phyloP scores from a whole-genome alignment of 2,797 vertebrate species.

The Poliocrania exsul region DNA sequence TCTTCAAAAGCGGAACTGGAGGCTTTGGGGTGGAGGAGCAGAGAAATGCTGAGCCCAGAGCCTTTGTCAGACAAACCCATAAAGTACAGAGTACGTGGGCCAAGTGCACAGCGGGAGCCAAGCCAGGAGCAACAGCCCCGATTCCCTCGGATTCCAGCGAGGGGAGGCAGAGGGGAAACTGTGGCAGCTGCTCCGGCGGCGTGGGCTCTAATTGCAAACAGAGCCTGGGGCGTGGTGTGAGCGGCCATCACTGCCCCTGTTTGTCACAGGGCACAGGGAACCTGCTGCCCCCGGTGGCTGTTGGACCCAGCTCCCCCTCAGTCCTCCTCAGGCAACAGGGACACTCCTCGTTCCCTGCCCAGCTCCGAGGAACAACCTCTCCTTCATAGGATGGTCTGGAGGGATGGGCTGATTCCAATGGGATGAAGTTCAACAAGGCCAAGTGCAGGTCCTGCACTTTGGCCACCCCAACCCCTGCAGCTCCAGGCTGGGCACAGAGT shows the following conservation, averaged over 20 bases:
- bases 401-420: no score
- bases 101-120: neutral
- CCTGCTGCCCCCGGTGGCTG: fast-evolving
- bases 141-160: neutral
- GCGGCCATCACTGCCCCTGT: fast-evolving
- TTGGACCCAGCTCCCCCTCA: fast-evolving
- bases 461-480: no score
- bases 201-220: neutral
- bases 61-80: neutral
- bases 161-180: neutral
- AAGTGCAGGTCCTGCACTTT: no score
- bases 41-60: neutral
- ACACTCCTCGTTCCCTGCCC: neutral
- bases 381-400: neutral
- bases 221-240: neutral
- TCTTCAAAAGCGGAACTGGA: neutral
- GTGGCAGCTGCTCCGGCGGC: neutral
- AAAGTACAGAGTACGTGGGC: neutral
- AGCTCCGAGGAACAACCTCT: neutral
- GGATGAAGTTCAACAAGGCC: no score
- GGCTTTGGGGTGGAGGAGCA: neutral
- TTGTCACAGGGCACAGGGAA: fast-evolving
- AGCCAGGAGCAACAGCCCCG: neutral
- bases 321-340: fast-evolving
- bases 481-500: no score